Evolutionary conservation across 2,888 invertebrate species (phyloP), one percentile per base, ranked within the genome.

Genomic region (Pristionchus arcanus): DNA sequence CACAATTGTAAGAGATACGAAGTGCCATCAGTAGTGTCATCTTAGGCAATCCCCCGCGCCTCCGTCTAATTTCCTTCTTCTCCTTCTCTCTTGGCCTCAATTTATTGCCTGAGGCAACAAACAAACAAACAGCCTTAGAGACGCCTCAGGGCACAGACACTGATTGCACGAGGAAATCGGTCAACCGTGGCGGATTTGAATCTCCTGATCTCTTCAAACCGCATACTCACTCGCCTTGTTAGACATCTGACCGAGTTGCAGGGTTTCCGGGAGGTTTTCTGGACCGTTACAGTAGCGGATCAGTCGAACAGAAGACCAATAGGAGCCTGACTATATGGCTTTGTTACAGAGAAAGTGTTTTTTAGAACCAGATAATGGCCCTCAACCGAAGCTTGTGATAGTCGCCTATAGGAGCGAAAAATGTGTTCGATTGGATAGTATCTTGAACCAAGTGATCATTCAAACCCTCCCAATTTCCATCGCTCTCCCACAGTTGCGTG

Each of bases 141-240:
- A 74, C 74, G 74, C 74, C 74, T 74, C 19, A 37, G 74, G 74
- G 74, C 34, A 37, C 74, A 74, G 68, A 71, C 68, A 71, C 68
- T 71, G 68, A 37, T 74, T 74, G 74, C 74, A 55, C 55, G 2
- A 16, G 74, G 25, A 49, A 49, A 21, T 74, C 74, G 74, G 37
- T 37, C 74, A 37, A 74, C 21, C 74, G 74, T 68, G 74, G 2
- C 25, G n/a, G 63, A 63, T 63, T 63, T 63, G 63, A 63, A 63
- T 63, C 63, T 25, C 59, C 59, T 63, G 59, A 7, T 59, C 59
- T 59, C 59, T 16, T 59, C 13, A 19, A 59, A 59, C 19, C 59
- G 19, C 59, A 19, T 59, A 19, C 13, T 59, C 59, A 3, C 59
- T 59, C 59, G 49, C 49, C 55, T 55, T 55, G 55, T 15, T 55